Conservation (phyloP, 2,113 vertebrate genomes). For the Chrysemys picta region DNA sequence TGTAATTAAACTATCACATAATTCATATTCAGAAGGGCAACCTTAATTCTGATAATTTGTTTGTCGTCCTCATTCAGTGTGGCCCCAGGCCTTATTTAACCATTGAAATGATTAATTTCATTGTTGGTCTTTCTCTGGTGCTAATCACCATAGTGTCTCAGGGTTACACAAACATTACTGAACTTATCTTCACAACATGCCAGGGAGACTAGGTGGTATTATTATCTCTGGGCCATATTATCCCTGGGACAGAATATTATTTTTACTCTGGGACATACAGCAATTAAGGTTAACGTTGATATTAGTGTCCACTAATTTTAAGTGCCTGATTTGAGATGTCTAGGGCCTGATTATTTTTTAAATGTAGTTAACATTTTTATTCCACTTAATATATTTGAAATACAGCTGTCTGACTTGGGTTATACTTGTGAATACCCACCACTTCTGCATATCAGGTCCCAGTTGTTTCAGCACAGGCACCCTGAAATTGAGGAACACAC, state of each 20-base stretch:
- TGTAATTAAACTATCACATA: too few species aligned
- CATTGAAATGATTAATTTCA: neutral
- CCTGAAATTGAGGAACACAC: neutral
- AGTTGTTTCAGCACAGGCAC: conserved; percentile 8
- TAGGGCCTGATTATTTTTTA: neutral
- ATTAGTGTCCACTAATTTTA: too few species aligned
- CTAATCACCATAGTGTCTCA: neutral
- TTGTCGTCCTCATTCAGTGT: fast-evolving
- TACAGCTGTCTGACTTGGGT: neutral
- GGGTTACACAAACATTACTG: neutral
- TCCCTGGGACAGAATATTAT: too few species aligned
- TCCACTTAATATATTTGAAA: neutral
- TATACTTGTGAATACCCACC: neutral
- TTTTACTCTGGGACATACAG: too few species aligned
- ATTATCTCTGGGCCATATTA: too few species aligned
- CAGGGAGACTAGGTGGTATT: too few species aligned
- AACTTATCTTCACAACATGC: too few species aligned
- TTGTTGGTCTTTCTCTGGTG: neutral
- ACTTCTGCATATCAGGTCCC: neutral
- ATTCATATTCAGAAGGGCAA: too few species aligned
- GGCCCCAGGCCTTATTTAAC: neutral
- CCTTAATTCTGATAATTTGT: neutral
- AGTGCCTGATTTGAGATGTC: too few species aligned
- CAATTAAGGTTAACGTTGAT: too few species aligned
- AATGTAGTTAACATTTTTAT: neutral